A percentile compares a stretch with the other conserved stretches of the same genome.
phyloP scores from a whole-genome alignment of 2,113 vertebrate species.

The Gallinago paraguaiae region DNA sequence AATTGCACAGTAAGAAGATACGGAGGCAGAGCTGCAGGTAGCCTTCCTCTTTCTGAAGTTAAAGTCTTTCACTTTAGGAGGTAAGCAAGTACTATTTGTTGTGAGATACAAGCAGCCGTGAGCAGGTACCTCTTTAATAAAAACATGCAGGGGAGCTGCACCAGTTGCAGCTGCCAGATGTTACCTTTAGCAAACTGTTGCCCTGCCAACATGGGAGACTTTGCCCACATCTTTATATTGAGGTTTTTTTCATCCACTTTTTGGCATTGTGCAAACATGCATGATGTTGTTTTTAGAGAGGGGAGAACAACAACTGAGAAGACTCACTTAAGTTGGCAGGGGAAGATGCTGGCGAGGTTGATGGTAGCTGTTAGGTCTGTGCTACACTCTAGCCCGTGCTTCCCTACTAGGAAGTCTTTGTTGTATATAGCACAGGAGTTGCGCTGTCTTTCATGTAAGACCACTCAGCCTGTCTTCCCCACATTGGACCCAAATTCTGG shows the following conservation, averaged over 20 bases:
- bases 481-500: background rate
- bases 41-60: background rate
- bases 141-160: background rate
- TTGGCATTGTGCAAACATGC: background rate
- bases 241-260: background rate
- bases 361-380: background rate
- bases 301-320: background rate
- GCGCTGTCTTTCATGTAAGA: background rate
- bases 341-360: background rate
- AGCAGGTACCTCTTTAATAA: background rate
- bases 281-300: background rate
- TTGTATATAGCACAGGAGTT: background rate
- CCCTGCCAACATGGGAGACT: background rate
- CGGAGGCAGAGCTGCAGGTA: background rate
- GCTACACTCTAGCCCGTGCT: background rate
- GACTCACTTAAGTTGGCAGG: background rate
- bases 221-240: background rate
- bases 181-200: background rate
- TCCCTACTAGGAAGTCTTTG: background rate
- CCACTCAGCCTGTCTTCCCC: background rate
- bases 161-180: background rate
- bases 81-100: background rate
- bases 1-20: background rate
- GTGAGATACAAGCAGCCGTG: background rate
- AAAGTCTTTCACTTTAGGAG: background rate